phyloP scores from a whole-genome alignment of 64 coral and sea anemone genomes.

The Actinia equina region DNA sequence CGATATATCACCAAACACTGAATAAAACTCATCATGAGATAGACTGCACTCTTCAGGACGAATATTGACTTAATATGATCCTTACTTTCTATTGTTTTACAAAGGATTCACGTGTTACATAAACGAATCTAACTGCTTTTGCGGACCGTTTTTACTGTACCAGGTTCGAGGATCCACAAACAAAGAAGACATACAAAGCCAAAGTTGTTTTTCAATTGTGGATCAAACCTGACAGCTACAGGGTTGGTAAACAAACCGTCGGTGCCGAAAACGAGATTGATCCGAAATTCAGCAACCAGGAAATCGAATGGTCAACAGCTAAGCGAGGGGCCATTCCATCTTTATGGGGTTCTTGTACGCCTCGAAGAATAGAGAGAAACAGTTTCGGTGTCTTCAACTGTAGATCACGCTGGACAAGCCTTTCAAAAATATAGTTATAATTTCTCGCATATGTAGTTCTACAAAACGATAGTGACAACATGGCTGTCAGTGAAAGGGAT shows the following conservation, averaged over 20 bases:
- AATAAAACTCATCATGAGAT: too few relatives aligned
- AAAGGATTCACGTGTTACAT: not conserved
- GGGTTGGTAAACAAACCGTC: slow-evolving; percentile 58
- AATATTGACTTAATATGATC: not conserved
- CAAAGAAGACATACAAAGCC: slow-evolving; percentile 29
- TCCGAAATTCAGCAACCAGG: slow-evolving; percentile 76
- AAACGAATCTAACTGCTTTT: not conserved
- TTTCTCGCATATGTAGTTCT: too few relatives aligned
- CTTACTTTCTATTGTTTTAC: not conserved
- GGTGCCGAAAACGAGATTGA: slow-evolving; percentile 49
- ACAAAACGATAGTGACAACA: too few relatives aligned
- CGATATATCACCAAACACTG: too few relatives aligned
- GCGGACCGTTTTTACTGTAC: not conserved
- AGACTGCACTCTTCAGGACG: not conserved
- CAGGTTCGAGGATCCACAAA: slow-evolving; percentile 40
- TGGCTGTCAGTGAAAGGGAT: too few relatives aligned
- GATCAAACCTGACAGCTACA: slow-evolving; percentile 64
- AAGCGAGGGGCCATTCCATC: slow-evolving; percentile 36
- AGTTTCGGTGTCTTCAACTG: too few relatives aligned
- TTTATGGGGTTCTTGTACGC: slow-evolving; percentile 57
- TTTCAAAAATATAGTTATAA: too few relatives aligned
- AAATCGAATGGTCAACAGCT: slow-evolving; percentile 72
- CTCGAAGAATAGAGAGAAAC: slow-evolving; percentile 9
- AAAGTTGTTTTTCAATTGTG: slow-evolving; percentile 59
- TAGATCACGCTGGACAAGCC: too few relatives aligned